Conservation (phyloP, 2,888 invertebrate species). For the Chloroclystis v-ata region DNA sequence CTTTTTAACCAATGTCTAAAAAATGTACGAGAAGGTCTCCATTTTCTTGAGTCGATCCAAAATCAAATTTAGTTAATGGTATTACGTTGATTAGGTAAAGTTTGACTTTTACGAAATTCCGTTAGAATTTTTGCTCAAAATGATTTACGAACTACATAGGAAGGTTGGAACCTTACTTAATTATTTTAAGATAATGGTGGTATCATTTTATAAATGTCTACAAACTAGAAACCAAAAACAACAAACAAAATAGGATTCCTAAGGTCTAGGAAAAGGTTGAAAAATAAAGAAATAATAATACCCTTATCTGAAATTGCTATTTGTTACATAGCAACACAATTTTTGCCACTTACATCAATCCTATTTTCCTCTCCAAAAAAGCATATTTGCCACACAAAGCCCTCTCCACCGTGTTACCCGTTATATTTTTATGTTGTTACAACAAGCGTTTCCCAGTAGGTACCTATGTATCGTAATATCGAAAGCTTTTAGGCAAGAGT, state of each 20-base stretch:
- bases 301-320: too few relatives aligned
- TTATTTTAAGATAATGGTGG: too few relatives aligned
- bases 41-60: slow-evolving; percentile 16
- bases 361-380: slow-evolving; percentile 19
- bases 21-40: slow-evolving; percentile 12
- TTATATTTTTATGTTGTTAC: slow-evolving; percentile 31
- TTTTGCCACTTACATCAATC: slow-evolving; percentile 11
- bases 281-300: too few relatives aligned
- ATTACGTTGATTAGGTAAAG: slow-evolving; percentile 17
- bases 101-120: slow-evolving; percentile 4
- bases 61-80: slow-evolving; percentile 18
- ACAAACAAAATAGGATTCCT: too few relatives aligned
- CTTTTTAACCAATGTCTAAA: slow-evolving; percentile 17
- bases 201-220: too few relatives aligned
- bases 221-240: too few relatives aligned
- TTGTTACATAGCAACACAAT: not conserved
- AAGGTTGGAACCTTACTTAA: too few relatives aligned
- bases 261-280: too few relatives aligned
- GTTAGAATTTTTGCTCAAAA: slow-evolving; percentile 1
- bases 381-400: slow-evolving; percentile 24
- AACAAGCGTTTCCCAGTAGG: slow-evolving; percentile 28
- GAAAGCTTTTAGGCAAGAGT: slow-evolving; percentile 32
- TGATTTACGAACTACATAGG: not conserved
- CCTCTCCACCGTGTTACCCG: slow-evolving; percentile 27
- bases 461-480: slow-evolving; percentile 27